Conservation (phyloP, 1,140 invertebrate genomes). For the Drosophila baimaii region DNA sequence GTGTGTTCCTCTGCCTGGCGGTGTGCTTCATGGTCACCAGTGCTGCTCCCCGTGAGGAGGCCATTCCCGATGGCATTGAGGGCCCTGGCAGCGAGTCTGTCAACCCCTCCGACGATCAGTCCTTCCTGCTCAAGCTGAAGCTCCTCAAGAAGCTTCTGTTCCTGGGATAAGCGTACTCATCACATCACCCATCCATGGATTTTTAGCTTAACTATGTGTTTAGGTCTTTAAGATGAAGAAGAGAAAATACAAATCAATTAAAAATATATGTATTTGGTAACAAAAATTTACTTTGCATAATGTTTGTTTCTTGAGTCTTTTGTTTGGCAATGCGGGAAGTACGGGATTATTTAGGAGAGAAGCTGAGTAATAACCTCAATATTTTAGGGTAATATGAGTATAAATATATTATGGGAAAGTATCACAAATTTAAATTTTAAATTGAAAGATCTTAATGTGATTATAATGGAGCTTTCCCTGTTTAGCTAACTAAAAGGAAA, state of each 20-base stretch:
- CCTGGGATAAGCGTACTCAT: constrained; percentile 60
- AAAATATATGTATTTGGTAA: constrained; percentile 30
- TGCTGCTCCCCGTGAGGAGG: constrained; percentile 76
- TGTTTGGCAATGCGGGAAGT: not conserved
- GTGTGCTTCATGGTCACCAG: constrained; percentile 63
- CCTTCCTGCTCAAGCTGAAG: constrained; percentile 72
- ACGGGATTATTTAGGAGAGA: no score
- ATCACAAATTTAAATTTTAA: not conserved
- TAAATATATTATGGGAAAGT: no score
- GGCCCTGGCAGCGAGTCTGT: constrained; percentile 65
- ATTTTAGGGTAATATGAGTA: no score
- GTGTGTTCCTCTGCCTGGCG: constrained; percentile 70
- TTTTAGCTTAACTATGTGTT: constrained; percentile 52
- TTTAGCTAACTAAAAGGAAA: not conserved
- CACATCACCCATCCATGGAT: constrained; percentile 8
- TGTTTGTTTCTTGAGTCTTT: constrained; percentile 36
- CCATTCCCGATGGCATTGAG: constrained; percentile 75
- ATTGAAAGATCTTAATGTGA: no score
- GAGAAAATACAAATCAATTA: constrained; percentile 25
- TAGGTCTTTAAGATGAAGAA: constrained; percentile 41
- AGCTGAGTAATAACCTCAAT: no score
- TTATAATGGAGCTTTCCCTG: not conserved
- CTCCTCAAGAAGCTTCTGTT: constrained; percentile 77
- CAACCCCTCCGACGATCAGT: constrained; percentile 74
- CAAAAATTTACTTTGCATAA: not conserved